phyloP scores from a whole-genome alignment of 2,797 vertebrate genomes.

The Agapornis canus region DNA sequence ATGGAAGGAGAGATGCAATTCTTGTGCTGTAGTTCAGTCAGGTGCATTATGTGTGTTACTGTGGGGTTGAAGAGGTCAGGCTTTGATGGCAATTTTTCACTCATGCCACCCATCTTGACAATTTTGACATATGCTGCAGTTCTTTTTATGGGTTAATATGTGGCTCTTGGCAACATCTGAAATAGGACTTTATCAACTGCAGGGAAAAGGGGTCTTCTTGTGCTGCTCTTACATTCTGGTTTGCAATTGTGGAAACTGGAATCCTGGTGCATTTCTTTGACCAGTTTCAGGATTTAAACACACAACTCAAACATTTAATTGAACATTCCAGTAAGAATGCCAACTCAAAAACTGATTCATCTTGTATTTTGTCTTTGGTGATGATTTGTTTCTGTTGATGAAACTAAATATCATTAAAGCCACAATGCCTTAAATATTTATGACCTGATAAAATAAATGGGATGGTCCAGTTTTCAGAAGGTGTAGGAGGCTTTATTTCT shows the following conservation, averaged over 20 bases:
- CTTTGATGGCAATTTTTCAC: neutral
- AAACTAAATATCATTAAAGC: neutral
- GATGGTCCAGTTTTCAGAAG: neutral
- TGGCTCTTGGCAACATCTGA: neutral
- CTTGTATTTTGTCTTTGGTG: neutral
- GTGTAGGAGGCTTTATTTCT: neutral
- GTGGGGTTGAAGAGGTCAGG: neutral
- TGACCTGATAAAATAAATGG: neutral
- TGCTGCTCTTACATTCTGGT: neutral
- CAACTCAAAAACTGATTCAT: neutral
- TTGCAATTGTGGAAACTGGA: neutral
- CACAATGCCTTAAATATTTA: neutral
- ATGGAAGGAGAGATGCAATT: neutral
- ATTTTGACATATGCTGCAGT: neutral
- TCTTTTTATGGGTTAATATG: neutral
- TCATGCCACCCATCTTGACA: neutral
- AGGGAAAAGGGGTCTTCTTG: neutral
- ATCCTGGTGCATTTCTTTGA: neutral
- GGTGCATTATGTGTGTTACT: neutral
- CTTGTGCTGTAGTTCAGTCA: neutral
- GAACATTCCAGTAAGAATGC: neutral
- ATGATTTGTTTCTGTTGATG: neutral
- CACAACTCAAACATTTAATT: neutral
- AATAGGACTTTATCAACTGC: neutral
- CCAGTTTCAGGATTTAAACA: neutral